Conservation (phyloP, 2,113 vertebrate genomes). For the Vulpes vulpes region DNA sequence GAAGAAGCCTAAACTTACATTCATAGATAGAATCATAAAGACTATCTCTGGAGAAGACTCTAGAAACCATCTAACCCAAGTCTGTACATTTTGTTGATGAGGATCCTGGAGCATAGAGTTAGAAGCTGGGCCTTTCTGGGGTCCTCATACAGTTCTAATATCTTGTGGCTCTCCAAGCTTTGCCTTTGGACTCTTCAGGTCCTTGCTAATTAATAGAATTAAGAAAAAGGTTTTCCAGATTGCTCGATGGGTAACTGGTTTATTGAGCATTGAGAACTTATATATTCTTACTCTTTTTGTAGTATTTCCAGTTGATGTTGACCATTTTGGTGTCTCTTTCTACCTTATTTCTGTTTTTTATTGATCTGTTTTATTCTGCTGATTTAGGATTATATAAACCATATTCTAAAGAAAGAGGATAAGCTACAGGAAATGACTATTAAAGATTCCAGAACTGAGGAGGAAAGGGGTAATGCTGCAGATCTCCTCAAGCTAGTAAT, state of each 20-base stretch:
- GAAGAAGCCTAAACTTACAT: background rate
- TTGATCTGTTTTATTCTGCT: conserved; percentile 24
- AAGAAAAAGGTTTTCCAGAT: background rate
- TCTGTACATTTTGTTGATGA: background rate
- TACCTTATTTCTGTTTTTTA: background rate
- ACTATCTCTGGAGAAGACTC: background rate
- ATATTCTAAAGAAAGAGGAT: conserved; percentile 89
- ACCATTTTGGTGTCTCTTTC: background rate
- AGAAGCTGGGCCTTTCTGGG: background rate
- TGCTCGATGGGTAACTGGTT: background rate
- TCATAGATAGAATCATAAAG: background rate
- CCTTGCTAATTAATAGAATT: background rate
- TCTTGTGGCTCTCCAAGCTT: background rate
- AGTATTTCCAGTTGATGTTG: background rate
- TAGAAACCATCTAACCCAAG: background rate
- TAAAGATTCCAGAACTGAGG: conserved; percentile 90
- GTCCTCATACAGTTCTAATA: background rate
- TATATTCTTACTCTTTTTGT: background rate
- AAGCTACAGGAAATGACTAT: conserved; percentile 88
- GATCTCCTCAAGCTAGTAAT: conserved; percentile 88
- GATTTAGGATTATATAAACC: conserved; percentile 91
- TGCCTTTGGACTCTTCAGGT: background rate
- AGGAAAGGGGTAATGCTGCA: conserved; percentile 88
- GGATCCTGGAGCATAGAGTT: background rate
- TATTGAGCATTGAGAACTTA: background rate